These are phyloP conservation scores for Venturia canescens DNA, from an alignment of 1,140 invertebrate species.

Conservation along the genomic window DNA sequence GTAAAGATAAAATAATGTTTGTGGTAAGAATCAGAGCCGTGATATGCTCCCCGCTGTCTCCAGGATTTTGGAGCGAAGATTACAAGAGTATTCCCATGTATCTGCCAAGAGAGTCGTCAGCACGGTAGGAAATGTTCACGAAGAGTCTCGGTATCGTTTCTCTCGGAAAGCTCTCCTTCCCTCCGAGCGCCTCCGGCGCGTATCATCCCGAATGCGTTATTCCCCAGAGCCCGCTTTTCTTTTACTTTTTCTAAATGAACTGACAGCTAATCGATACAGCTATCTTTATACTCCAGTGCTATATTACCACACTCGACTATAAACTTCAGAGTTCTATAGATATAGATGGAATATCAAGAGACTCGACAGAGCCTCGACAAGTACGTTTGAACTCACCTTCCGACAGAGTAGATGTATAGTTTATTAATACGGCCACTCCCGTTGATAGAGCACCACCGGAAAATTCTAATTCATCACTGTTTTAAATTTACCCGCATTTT, in stretches of 20 bases:
- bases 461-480: no score
- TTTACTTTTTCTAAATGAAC: conserved; percentile 74
- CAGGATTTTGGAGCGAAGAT: conserved; percentile 61
- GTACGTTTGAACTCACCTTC: no score
- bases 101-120: conserved; percentile 62
- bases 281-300: conserved; percentile 20
- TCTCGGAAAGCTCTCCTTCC: neutral
- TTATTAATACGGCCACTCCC: no score
- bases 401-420: no score
- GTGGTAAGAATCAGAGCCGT: neutral
- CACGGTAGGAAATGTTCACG: neutral
- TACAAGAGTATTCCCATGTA: conserved; percentile 74
- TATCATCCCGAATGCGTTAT: conserved; percentile 55
- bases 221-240: conserved; percentile 73
- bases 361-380: no score
- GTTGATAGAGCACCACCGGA: no score
- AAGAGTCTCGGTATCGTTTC: neutral
- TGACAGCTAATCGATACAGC: conserved; percentile 75
- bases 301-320: neutral
- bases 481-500: no score
- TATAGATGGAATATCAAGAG: neutral
- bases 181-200: conserved; percentile 58
- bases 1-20: neutral
- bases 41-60: neutral
- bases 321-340: neutral